Conservation (phyloP, 2,113 vertebrate genomes). For the Acanthisitta chloris region DNA sequence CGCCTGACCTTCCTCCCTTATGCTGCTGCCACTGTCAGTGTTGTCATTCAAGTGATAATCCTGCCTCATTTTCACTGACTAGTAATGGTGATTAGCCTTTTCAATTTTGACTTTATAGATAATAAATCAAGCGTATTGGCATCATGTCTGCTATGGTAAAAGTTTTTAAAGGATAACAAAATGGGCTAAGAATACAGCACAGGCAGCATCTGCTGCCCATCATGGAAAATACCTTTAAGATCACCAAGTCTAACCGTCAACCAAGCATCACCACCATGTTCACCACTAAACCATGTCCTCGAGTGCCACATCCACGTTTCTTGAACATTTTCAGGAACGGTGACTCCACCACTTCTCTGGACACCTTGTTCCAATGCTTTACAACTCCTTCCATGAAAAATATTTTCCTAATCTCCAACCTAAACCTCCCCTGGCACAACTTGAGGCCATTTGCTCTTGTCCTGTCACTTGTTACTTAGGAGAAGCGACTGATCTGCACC, state of each 20-base stretch:
- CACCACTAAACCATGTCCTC: neutral
- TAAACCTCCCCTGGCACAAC: neutral
- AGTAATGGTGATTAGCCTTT: conserved; percentile 64
- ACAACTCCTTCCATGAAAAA: neutral
- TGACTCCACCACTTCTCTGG: neutral
- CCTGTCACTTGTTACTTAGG: neutral
- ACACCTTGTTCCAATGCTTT: neutral
- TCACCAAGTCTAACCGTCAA: neutral
- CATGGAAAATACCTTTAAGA: neutral
- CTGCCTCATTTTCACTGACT: conserved; percentile 48
- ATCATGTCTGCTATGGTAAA: neutral
- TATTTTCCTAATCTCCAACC: neutral
- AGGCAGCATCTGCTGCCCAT: neutral
- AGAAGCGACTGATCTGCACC: accelerated
- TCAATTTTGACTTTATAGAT: conserved; percentile 48
- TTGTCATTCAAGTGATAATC: neutral
- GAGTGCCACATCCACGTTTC: neutral
- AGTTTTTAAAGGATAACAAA: conserved; percentile 1
- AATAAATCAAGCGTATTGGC: conserved; percentile 53
- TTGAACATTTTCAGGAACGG: accelerated
- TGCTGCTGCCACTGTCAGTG: neutral
- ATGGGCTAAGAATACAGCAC: neutral
- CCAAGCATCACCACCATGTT: neutral
- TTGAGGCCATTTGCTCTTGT: accelerated
- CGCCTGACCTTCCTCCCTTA: neutral